Conservation (phyloP, 2,113 vertebrate genomes). For the Anoura caudifer region DNA sequence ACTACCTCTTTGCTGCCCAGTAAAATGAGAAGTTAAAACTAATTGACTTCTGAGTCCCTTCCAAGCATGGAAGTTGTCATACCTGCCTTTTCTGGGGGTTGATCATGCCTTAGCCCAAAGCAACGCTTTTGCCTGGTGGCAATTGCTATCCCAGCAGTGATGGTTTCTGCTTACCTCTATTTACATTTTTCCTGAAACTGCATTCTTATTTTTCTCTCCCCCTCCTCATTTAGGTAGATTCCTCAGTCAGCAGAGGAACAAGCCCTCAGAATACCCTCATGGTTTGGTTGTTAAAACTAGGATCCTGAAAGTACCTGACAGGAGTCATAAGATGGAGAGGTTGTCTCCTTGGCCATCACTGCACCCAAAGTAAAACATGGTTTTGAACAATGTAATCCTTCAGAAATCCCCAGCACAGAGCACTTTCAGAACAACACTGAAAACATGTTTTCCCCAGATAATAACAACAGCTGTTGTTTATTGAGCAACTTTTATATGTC, state of each 20-base stretch:
- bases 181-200: background rate
- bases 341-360: background rate
- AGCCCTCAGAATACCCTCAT: background rate
- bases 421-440: background rate
- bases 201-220: background rate
- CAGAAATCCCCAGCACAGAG: background rate
- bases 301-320: background rate
- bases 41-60: background rate
- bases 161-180: background rate
- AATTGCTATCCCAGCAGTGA: background rate
- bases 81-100: background rate
- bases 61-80: background rate
- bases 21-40: background rate
- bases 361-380: background rate
- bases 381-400: conserved; percentile 18
- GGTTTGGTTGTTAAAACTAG: background rate
- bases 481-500: background rate
- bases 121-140: background rate
- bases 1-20: background rate
- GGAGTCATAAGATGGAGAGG: background rate
- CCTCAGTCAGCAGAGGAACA: background rate
- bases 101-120: background rate
- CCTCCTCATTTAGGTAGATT: background rate
- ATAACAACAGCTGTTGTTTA: background rate
- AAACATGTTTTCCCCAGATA: conserved; percentile 1